A percentile compares a stretch with the other conserved stretches of the same genome.
phyloP scores from a whole-genome alignment of 2,888 invertebrate species.

The Slavum lentiscoides region DNA sequence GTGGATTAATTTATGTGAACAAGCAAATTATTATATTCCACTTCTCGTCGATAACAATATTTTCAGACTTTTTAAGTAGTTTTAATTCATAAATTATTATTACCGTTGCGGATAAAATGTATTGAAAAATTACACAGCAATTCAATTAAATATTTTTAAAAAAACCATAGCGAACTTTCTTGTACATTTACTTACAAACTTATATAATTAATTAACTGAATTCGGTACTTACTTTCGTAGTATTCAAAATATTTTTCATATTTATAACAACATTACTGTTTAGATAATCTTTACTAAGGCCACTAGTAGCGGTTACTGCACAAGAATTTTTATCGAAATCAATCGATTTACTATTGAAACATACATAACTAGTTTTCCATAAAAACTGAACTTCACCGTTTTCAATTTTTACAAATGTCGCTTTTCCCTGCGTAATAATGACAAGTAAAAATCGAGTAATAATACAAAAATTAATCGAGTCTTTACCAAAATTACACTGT shows the following conservation, averaged over 20 bases:
- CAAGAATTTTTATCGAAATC: constrained; percentile 2
- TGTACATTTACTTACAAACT: background rate
- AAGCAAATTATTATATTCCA: too few species aligned
- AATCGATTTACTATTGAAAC: constrained; percentile 3
- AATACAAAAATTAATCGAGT: background rate
- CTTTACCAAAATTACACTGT: background rate
- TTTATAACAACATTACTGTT: background rate
- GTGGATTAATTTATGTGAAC: too few species aligned
- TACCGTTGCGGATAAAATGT: too few species aligned
- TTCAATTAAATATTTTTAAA: background rate
- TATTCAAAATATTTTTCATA: constrained; percentile 8
- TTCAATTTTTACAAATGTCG: background rate
- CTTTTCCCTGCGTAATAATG: background rate
- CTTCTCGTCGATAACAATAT: too few species aligned
- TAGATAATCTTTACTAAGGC: background rate
- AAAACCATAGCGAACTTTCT: background rate
- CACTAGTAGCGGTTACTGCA: background rate
- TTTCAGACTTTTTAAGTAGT: too few species aligned
- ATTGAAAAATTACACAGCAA: too few species aligned
- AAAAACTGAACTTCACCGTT: constrained; percentile 4
- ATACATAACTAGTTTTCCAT: constrained; percentile 38
- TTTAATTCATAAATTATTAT: too few species aligned
- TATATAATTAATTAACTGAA: too few species aligned
- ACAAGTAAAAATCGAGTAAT: background rate
- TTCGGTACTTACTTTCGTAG: constrained; percentile 4